Conservation (phyloP, 2,888 invertebrate genomes). For the Drosophila mulleri region DNA sequence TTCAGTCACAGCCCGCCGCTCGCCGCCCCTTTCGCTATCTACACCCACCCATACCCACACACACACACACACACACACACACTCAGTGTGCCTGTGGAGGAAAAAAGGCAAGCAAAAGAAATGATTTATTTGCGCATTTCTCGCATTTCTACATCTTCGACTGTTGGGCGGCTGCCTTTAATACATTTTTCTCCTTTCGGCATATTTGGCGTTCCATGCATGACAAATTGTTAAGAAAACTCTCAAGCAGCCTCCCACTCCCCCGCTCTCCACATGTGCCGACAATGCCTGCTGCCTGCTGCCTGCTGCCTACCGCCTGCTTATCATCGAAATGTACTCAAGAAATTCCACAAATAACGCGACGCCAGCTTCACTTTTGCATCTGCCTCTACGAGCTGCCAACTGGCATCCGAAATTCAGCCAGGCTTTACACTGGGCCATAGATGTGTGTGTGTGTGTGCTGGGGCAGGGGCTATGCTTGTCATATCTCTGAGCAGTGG, state of each 20-base stretch:
- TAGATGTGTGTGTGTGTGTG: neutral
- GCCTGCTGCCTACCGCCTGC: constrained; percentile 43
- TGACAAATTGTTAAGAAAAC: constrained; percentile 80
- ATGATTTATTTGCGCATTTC: constrained; percentile 83
- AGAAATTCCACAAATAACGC: constrained; percentile 78
- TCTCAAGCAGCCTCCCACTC: constrained; percentile 48
- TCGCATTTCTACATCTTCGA: constrained; percentile 69
- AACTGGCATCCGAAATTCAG: constrained; percentile 21
- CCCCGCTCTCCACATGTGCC: constrained; percentile 1
- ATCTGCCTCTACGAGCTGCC: constrained; percentile 28
- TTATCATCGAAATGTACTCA: constrained; percentile 79
- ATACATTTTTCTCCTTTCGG: constrained; percentile 79
- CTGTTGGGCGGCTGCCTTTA: constrained; percentile 72
- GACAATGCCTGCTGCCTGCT: constrained; percentile 40
- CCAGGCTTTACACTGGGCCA: neutral
- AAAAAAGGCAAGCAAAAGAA: constrained; percentile 77
- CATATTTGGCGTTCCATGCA: constrained; percentile 81
- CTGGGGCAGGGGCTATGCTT: neutral
- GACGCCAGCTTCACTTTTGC: constrained; percentile 66
- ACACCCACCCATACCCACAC: constrained; percentile 12
- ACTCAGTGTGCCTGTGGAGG: neutral
- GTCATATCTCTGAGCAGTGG: constrained; percentile 5
- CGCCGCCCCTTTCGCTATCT: constrained; percentile 42
- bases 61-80: constrained; percentile 15
- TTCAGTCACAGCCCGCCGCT: constrained; percentile 53